A percentile compares a stretch with the other conserved stretches of the same genome.
Evolutionary conservation across 2,888 invertebrate genomes (phyloP).

Genomic region (Thecocarcelia acutangulata): DNA sequence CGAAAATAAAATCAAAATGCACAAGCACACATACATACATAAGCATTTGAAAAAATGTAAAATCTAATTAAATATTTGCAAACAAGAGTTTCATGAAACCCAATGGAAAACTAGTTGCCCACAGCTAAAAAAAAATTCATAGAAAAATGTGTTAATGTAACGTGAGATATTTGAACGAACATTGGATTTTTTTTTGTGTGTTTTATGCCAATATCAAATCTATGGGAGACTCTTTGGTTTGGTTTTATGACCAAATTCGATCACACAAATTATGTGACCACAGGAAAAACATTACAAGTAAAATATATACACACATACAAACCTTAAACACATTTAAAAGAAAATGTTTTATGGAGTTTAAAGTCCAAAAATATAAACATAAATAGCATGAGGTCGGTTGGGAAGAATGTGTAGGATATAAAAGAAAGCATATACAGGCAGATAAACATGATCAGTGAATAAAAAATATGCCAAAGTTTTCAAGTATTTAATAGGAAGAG

Average conservation of each 20-base stretch:
- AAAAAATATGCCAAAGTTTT: not conserved
- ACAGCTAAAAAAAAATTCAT: conserved; percentile 50
- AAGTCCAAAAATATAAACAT: conserved; percentile 44
- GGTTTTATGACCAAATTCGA: conserved; percentile 41
- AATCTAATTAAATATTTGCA: conserved; percentile 58
- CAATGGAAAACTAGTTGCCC: conserved; percentile 48
- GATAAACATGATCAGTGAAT: too few relatives aligned
- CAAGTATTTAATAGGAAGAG: not conserved
- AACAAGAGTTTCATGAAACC: conserved; percentile 31
- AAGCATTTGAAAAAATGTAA: conserved; percentile 31
- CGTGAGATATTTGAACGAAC: conserved; percentile 69
- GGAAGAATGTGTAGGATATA: conserved; percentile 1
- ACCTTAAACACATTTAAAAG: not conserved
- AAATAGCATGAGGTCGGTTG: not conserved
- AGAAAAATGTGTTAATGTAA: conserved; percentile 76
- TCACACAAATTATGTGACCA: conserved; percentile 34
- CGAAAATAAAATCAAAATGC: conserved; percentile 42
- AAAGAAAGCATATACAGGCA: too few relatives aligned
- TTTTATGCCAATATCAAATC: not conserved
- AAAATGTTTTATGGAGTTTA: conserved; percentile 38
- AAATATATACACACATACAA: conserved; percentile 31
- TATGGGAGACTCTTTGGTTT: not conserved
- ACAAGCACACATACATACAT: not conserved
- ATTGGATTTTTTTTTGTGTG: conserved; percentile 34
- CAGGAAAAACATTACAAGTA: conserved; percentile 6